Evolutionary conservation across 2,797 vertebrate species (phyloP), one percentile per base, ranked within the genome.

Genomic region (Mastacembelus armatus): DNA sequence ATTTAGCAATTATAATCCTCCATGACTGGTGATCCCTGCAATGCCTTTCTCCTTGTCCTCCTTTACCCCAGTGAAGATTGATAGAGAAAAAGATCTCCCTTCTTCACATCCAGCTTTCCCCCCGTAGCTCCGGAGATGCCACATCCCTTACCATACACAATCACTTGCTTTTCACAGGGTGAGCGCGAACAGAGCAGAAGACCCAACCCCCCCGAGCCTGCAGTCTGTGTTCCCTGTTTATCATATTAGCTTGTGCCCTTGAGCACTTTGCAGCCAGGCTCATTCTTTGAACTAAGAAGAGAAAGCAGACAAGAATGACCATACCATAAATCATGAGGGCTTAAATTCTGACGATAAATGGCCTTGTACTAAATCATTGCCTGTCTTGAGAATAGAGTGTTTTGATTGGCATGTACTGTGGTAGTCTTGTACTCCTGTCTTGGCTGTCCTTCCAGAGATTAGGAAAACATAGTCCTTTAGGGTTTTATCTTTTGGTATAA

Each of bases 191-290:
- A 32, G 10, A 33, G 44, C 44, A 57, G 47, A 8, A 4, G 54
- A 49, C 7, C 42, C 42, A 7, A 36, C 5, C 24, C 42, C 19
- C 60, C 47, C 16, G 24, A 44, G 67, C 74, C 73, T 68, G 64
- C 44, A 85, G 77, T 68, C 68, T 78, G 80, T 82, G 72, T 71
- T 86, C 71, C 57, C 66, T 85, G 77, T 88, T 91, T 88, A 92
- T 91, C 83, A 89, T 83, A 90, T 90, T 90, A 92, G 84, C 76
- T 70, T 26, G 27, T 75, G 81, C 85, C 88, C 89, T 89, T 88
- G 85, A 90, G 85, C 79, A 68, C 85, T 79, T 80, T 72, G 32
- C 44, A 85, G 74, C 67, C 85, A 86, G 74, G 71, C 71, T 78
- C 66, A 75, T 78, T 85, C 81, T 90, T 86, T 91, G 86, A 88